Conservation (phyloP, 2,113 vertebrate genomes). For the Mixornis gularis region DNA sequence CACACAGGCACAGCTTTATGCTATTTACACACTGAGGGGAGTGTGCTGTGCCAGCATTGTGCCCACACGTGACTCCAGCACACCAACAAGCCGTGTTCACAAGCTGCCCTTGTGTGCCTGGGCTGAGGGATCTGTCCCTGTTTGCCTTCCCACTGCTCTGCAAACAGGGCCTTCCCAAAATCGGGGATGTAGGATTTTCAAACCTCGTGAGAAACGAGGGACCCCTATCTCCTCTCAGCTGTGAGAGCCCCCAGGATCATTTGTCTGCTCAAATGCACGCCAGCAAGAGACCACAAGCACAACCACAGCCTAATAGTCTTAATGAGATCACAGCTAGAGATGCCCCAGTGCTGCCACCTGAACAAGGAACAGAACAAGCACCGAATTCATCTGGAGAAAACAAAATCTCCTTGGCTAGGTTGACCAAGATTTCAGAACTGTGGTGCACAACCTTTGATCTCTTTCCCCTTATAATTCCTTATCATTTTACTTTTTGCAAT, state of each 20-base stretch:
- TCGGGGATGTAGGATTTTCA: background rate
- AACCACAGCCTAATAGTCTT: background rate
- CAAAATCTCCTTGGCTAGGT: background rate
- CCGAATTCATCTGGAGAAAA: background rate
- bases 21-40: constrained; percentile 16
- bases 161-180: background rate
- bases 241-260: background rate
- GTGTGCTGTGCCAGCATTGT: background rate
- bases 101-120: background rate
- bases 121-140: background rate
- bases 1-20: constrained; percentile 53
- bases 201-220: background rate
- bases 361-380: background rate
- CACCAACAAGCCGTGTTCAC: background rate
- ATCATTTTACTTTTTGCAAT: background rate
- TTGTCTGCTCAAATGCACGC: background rate
- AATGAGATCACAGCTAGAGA: constrained; percentile 23
- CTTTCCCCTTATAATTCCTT: background rate
- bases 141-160: background rate
- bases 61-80: constrained; percentile 12
- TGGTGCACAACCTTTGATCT: background rate
- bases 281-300: background rate
- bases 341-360: background rate
- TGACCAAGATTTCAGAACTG: background rate
- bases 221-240: background rate